Percentiles rank a stretch among this genome's conserved stretches.
These are phyloP conservation scores for Gari tellinella DNA, from an alignment of 2,888 invertebrate species.

Conservation along the genomic window DNA sequence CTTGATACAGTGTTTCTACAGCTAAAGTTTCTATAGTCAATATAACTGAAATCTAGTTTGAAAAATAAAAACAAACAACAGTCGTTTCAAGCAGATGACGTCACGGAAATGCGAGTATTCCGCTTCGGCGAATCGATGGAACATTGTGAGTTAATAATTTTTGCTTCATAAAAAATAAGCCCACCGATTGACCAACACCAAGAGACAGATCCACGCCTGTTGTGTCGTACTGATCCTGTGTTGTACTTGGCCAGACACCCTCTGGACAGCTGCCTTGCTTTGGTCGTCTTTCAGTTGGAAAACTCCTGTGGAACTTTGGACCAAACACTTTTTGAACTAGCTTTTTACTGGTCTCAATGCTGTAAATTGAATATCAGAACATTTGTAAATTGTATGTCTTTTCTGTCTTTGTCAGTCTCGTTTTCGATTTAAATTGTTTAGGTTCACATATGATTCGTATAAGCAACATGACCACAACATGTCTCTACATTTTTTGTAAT, in stretches of 20 bases:
- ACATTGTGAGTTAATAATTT: background rate
- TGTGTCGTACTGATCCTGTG: conserved; percentile 30
- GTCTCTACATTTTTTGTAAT: too few relatives aligned
- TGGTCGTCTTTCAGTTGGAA: conserved; percentile 54
- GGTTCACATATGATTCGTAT: too few relatives aligned
- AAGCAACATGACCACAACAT: too few relatives aligned
- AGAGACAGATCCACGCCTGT: conserved; percentile 45
- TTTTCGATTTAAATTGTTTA: too few relatives aligned
- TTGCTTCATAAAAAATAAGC: background rate
- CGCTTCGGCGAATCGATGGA: background rate
- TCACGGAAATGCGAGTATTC: background rate
- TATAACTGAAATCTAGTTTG: too few relatives aligned
- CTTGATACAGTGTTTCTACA: too few relatives aligned
- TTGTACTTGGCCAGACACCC: conserved; percentile 59
- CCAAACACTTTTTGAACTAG: conserved; percentile 64
- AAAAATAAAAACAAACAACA: too few relatives aligned
- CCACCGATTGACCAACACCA: conserved; percentile 48
- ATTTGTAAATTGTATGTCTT: too few relatives aligned
- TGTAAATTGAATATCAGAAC: conserved; percentile 7
- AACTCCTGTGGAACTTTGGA: conserved; percentile 61
- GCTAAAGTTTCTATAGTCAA: too few relatives aligned
- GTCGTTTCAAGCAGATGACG: too few relatives aligned
- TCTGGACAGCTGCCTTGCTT: conserved; percentile 41
- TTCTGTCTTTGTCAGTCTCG: too few relatives aligned
- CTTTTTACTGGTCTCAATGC: conserved; percentile 54